These are phyloP conservation scores for Argyra leucocephala DNA, from an alignment of 2,888 invertebrate species.

Conservation along the genomic window DNA sequence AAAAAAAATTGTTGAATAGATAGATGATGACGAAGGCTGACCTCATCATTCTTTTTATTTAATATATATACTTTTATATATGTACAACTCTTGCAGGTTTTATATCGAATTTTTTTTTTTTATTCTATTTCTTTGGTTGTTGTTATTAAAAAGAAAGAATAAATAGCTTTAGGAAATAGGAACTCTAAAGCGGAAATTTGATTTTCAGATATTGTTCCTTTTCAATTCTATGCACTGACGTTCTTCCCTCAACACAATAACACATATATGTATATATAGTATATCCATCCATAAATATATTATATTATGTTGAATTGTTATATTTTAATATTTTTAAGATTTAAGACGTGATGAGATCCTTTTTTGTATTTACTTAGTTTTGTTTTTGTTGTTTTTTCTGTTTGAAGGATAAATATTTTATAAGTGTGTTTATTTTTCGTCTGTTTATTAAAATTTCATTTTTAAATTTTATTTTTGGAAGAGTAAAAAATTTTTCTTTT, in stretches of 20 bases:
- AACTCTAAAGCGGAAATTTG: neutral
- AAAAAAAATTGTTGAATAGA: neutral
- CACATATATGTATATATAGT: no score
- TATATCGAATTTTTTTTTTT: neutral
- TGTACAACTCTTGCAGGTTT: neutral
- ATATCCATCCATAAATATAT: no score
- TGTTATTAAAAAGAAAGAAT: neutral
- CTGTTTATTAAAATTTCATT: neutral
- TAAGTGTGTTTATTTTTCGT: neutral
- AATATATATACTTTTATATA: neutral
- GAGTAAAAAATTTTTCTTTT: no score
- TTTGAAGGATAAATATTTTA: neutral
- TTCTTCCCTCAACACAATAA: no score
- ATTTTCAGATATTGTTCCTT: neutral
- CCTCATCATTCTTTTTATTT: neutral
- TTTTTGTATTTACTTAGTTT: neutral
- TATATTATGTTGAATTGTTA: neutral
- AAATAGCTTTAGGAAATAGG: conserved; percentile 6
- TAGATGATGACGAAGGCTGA: neutral
- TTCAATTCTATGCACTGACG: no score
- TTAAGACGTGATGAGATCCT: neutral
- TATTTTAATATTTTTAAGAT: neutral
- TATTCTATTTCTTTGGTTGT: neutral
- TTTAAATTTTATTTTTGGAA: neutral
- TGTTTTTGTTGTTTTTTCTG: neutral